Conservation (phyloP, 1,140 invertebrate species). For the Drosophila nigromelanica region DNA sequence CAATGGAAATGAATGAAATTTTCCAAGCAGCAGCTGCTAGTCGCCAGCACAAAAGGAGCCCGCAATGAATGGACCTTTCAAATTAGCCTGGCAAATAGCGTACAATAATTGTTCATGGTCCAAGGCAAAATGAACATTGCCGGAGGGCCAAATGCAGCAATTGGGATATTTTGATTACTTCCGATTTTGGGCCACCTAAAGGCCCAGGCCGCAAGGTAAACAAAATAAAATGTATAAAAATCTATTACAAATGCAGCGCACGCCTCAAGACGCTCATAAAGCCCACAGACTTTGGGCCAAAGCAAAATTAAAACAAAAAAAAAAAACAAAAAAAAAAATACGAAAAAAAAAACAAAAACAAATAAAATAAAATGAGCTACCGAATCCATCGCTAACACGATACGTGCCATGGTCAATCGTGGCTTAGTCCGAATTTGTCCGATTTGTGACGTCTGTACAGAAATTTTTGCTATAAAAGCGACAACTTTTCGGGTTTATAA, state of each 20-base stretch:
- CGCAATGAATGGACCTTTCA: background rate
- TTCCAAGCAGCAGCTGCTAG: no score
- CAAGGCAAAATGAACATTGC: conserved; percentile 8
- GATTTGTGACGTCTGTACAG: conserved; percentile 21
- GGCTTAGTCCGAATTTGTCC: background rate
- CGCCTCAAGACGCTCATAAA: conserved; percentile 67
- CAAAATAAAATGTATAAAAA: background rate
- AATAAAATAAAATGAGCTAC: conserved; percentile 16
- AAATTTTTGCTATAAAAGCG: conserved; percentile 61
- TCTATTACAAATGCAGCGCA: conserved; percentile 61
- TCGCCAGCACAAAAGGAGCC: background rate
- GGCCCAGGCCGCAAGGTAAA: conserved; percentile 36
- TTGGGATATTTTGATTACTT: conserved; percentile 73
- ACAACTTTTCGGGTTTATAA: conserved; percentile 24
- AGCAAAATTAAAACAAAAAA: conserved; percentile 62
- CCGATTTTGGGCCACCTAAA: conserved; percentile 49
- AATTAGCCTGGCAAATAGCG: conserved; percentile 16
- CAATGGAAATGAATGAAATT: background rate
- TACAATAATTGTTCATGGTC: conserved; percentile 35
- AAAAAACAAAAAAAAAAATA: conserved; percentile 3
- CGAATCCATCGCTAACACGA: conserved; percentile 14
- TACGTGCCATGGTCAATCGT: conserved; percentile 66
- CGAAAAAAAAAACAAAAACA: no score
- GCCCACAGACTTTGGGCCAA: conserved; percentile 50
- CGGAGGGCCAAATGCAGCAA: conserved; percentile 28